These are phyloP conservation scores for Nematopogon swammerdamellus DNA, from an alignment of 2,888 invertebrate genomes.

Conservation along the genomic window DNA sequence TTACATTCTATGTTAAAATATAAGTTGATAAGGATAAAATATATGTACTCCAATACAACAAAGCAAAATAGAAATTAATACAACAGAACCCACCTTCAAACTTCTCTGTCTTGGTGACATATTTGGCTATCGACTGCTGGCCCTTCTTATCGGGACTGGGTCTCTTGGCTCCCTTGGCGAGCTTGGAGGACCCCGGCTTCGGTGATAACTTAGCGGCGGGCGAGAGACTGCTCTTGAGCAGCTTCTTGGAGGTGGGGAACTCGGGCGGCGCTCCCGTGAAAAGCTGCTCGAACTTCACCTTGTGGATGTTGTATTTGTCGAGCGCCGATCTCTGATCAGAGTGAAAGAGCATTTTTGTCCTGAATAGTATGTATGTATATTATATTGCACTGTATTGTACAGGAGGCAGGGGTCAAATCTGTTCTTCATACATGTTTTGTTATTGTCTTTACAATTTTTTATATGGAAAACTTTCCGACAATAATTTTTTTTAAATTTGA, in stretches of 20 bases:
- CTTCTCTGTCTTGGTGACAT: slow-evolving; percentile 58
- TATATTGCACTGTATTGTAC: too few relatives aligned
- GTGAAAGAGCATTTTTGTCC: too few relatives aligned
- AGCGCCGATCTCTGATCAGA: slow-evolving; percentile 58
- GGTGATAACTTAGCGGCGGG: slow-evolving; percentile 21
- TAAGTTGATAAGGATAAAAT: too few relatives aligned
- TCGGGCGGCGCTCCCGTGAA: slow-evolving; percentile 79
- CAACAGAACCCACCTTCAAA: slow-evolving; percentile 33
- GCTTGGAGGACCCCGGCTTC: slow-evolving; percentile 20
- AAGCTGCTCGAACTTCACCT: slow-evolving; percentile 72
- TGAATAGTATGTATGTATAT: too few relatives aligned
- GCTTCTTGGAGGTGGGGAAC: slow-evolving; percentile 63
- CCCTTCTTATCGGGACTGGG: slow-evolving; percentile 58
- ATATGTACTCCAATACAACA: too few relatives aligned
- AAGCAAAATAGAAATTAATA: too few relatives aligned
- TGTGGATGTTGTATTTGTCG: slow-evolving; percentile 63
- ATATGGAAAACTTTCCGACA: too few relatives aligned
- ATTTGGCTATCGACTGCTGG: slow-evolving; percentile 66
- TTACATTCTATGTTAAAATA: too few relatives aligned
- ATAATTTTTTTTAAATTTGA: too few relatives aligned
- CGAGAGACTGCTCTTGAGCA: slow-evolving; percentile 33
- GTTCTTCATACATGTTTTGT: too few relatives aligned
- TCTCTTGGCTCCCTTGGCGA: slow-evolving; percentile 10
- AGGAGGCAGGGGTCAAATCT: too few relatives aligned
- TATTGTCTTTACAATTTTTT: too few relatives aligned